Percentiles rank a stretch among this genome's conserved stretches.
Conservation (phyloP, 2,113 vertebrate genomes). For the Oreochromis spilurus region DNA sequence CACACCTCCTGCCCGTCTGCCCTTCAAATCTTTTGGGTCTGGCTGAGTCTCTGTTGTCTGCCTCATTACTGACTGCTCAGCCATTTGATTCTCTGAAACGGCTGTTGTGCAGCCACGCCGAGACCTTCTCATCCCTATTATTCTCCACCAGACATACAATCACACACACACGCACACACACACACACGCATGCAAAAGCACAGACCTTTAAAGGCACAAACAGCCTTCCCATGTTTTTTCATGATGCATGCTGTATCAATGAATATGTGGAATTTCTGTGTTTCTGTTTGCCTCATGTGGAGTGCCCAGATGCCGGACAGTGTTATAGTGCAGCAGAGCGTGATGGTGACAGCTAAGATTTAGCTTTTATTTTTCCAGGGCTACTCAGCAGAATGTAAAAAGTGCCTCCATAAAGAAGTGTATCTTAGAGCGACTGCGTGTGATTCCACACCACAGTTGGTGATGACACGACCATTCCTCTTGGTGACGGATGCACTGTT, state of each 20-base stretch:
- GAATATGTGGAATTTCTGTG: constrained; percentile 28
- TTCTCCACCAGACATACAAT: neutral
- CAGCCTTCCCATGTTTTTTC: constrained; percentile 62
- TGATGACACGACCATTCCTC: constrained; percentile 72
- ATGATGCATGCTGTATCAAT: constrained; percentile 21
- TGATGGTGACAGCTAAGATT: constrained; percentile 68
- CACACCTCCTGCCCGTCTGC: constrained; percentile 54
- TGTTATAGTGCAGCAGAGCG: constrained; percentile 59
- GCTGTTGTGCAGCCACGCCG: constrained; percentile 42
- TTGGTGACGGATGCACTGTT: constrained; percentile 70
- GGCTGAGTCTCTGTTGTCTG: constrained; percentile 75
- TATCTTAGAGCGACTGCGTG: constrained; percentile 66
- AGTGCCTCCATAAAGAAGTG: constrained; percentile 69
- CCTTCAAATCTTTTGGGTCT: constrained; percentile 83
- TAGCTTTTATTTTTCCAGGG: constrained; percentile 71
- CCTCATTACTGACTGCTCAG: constrained; percentile 71
- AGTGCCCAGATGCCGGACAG: constrained; percentile 40
- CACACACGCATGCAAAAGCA: neutral
- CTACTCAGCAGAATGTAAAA: constrained; percentile 74
- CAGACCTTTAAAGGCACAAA: constrained; percentile 31
- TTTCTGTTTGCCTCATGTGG: constrained; percentile 14
- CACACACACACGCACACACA: neutral
- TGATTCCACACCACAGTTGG: constrained; percentile 69
- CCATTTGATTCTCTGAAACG: constrained; percentile 78
- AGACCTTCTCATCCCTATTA: constrained; percentile 44